Percentiles rank a stretch among this genome's conserved stretches.
Evolutionary conservation across 2,888 invertebrate species (phyloP).

Genomic region (Scaptomyza tumidula): DNA sequence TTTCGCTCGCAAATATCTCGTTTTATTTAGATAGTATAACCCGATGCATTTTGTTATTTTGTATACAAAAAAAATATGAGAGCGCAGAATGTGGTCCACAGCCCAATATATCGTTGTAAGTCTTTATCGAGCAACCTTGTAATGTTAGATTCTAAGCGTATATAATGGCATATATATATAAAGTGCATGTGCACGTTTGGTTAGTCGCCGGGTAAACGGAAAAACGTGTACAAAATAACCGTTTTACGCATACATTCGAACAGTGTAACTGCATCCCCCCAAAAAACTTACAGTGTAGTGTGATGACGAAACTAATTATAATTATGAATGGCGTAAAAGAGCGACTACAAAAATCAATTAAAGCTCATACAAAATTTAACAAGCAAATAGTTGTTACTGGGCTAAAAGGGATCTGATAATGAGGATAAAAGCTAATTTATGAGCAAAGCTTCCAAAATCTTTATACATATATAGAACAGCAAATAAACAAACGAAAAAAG

Average conservation of each 20-base stretch:
- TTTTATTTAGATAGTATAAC: constrained; percentile 59
- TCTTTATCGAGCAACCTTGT: constrained; percentile 32
- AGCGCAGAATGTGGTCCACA: constrained; percentile 23
- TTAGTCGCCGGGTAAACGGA: constrained; percentile 17
- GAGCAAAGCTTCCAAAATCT: background rate
- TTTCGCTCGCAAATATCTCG: constrained; percentile 49
- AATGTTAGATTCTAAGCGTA: constrained; percentile 43
- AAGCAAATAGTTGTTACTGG: background rate
- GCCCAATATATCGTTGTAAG: constrained; percentile 17
- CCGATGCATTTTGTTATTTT: constrained; percentile 68
- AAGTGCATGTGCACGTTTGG: constrained; percentile 19
- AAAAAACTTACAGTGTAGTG: constrained; percentile 51
- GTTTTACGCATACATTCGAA: constrained; percentile 71
- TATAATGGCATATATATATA: constrained; percentile 29
- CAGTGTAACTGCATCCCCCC: constrained; percentile 75
- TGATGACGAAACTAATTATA: constrained; percentile 40
- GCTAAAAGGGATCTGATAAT: background rate
- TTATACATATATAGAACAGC: background rate
- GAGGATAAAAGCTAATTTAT: background rate
- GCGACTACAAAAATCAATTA: constrained; percentile 58
- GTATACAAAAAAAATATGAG: constrained; percentile 1
- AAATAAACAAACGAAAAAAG: background rate
- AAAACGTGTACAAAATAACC: constrained; percentile 13
- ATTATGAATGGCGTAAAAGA: constrained; percentile 34
- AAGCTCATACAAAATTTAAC: constrained; percentile 37